A percentile compares a stretch with the other conserved stretches of the same genome.
Evolutionary conservation across 1,140 invertebrate genomes (phyloP).

Genomic region (Rhyzopertha dominica): DNA sequence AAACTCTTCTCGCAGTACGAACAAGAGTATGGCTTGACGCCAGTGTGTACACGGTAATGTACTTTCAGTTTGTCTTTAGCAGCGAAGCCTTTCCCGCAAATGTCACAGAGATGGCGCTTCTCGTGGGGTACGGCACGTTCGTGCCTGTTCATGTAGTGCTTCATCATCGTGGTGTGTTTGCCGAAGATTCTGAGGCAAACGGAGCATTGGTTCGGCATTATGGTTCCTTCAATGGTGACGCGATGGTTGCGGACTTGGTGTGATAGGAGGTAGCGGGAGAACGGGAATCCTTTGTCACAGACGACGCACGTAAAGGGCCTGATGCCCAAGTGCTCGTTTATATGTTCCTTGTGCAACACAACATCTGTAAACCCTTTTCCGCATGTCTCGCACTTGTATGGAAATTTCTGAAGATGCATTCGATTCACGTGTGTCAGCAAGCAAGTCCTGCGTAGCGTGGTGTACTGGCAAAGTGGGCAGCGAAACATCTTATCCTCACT

Average conservation of each 20-base stretch:
- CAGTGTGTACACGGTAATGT: slow-evolving; percentile 57
- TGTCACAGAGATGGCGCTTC: slow-evolving; percentile 48
- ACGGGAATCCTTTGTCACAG: slow-evolving; percentile 58
- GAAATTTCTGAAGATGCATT: slow-evolving; percentile 38
- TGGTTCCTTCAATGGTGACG: slow-evolving; percentile 31
- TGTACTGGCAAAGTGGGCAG: slow-evolving; percentile 32
- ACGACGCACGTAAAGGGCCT: slow-evolving; percentile 59
- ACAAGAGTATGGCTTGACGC: slow-evolving; percentile 49
- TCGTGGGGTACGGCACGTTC: slow-evolving; percentile 39
- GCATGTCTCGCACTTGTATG: slow-evolving; percentile 48
- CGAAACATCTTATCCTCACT: slow-evolving; percentile 22
- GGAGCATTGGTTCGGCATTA: slow-evolving; percentile 32
- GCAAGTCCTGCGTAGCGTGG: slow-evolving; percentile 24
- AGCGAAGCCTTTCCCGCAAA: slow-evolving; percentile 54
- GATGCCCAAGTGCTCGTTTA: slow-evolving; percentile 63
- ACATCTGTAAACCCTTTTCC: slow-evolving; percentile 48
- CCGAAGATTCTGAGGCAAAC: slow-evolving; percentile 47
- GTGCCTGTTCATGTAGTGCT: slow-evolving; percentile 51
- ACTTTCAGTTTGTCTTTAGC: slow-evolving; percentile 55
- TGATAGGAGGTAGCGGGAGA: slow-evolving; percentile 46
- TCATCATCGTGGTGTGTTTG: slow-evolving; percentile 46
- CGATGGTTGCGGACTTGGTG: slow-evolving; percentile 46
- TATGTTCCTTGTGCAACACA: slow-evolving; percentile 48
- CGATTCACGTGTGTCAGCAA: slow-evolving; percentile 31
- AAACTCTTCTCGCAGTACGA: slow-evolving; percentile 50